A percentile compares a stretch with the other conserved stretches of the same genome.
Evolutionary conservation across 2,113 vertebrate species (phyloP).

Genomic region (Colaptes auratus): DNA sequence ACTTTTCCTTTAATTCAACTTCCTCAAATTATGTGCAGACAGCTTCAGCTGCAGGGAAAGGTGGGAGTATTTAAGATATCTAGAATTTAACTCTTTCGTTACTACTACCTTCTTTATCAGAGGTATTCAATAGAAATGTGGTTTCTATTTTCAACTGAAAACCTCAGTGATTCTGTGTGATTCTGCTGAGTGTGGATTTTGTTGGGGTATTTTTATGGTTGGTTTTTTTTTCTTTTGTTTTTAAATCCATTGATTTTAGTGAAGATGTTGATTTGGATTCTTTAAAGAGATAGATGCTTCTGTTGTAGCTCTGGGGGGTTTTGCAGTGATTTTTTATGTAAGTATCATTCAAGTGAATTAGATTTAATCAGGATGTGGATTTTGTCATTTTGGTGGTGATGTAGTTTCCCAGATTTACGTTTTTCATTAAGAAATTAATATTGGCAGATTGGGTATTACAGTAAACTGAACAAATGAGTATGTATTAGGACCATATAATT

Average conservation of each 20-base stretch:
- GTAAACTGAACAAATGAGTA: not conserved
- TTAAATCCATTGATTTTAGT: not conserved
- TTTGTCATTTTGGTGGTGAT: conserved; percentile 45
- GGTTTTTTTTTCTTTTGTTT: accelerated
- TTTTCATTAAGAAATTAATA: conserved; percentile 55
- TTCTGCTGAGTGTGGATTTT: not conserved
- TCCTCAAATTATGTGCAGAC: conserved; percentile 50
- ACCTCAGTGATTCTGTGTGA: not conserved
- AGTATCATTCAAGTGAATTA: conserved; percentile 25
- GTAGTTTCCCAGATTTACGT: conserved; percentile 13
- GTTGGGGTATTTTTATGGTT: not conserved
- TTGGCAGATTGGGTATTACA: conserved; percentile 36
- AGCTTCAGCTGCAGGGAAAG: conserved; percentile 56
- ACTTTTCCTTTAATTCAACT: conserved; percentile 54
- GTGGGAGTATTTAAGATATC: conserved; percentile 5
- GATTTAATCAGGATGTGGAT: conserved; percentile 44
- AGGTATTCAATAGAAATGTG: not conserved
- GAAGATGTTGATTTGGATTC: not conserved
- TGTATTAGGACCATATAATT: not conserved
- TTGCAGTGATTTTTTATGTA: conserved; percentile 43
- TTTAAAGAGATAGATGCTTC: not conserved
- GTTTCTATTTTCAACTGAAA: not conserved
- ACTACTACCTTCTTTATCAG: not conserved
- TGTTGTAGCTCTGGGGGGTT: not conserved
- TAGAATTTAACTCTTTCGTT: conserved; percentile 54